A percentile compares a stretch with the other conserved stretches of the same genome.
phyloP scores from a whole-genome alignment of 2,113 vertebrate species.

The Psittacula cyanocephala region DNA sequence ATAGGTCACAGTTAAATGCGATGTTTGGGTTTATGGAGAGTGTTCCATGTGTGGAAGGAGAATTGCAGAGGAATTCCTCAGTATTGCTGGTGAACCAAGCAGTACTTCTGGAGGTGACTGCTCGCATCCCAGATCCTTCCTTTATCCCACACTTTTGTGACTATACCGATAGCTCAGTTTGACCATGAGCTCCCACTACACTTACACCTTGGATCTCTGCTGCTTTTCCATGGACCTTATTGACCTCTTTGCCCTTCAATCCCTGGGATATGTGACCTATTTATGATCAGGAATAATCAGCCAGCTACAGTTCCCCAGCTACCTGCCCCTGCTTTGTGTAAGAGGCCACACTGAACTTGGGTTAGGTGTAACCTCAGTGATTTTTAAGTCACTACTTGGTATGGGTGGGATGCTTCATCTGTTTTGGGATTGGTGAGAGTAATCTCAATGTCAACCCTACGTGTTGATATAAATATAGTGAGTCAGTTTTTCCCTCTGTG shows the following conservation, averaged over 20 bases:
- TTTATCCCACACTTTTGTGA: background rate
- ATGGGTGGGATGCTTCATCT: background rate
- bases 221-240: background rate
- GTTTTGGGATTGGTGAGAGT: background rate
- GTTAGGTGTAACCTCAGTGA: background rate
- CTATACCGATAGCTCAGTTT: background rate
- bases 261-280: background rate
- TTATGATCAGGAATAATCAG: background rate
- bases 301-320: background rate
- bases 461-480: background rate
- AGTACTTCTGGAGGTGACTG: background rate
- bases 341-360: background rate
- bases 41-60: background rate
- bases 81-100: background rate
- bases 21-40: background rate
- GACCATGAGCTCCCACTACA: background rate
- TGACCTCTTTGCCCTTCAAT: background rate
- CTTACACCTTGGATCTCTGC: background rate
- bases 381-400: background rate
- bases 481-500: background rate
- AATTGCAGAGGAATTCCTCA: background rate
- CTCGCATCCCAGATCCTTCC: background rate
- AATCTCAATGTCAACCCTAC: background rate
- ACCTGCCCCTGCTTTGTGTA: background rate
- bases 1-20: rapidly evolving